A percentile compares a stretch with the other conserved stretches of the same genome.
These are phyloP conservation scores for Pelobates cultripes DNA, from an alignment of 2,797 vertebrate species.

Conservation along the genomic window DNA sequence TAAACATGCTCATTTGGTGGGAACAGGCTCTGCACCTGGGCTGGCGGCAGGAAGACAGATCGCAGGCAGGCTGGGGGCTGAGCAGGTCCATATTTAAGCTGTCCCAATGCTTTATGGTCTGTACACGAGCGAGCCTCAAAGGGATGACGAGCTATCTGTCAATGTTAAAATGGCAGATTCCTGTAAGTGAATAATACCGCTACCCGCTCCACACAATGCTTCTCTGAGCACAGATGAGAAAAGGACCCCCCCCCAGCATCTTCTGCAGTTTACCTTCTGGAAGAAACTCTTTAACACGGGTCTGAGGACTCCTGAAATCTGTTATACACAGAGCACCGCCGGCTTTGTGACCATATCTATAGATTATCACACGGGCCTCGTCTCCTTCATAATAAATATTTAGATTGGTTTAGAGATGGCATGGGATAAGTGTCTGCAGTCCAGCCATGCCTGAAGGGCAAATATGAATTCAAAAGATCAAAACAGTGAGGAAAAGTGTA, in stretches of 20 bases:
- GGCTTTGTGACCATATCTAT: too few species aligned
- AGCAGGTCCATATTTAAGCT: slow-evolving; percentile 94
- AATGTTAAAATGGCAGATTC: slow-evolving; percentile 88
- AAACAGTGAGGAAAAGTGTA: too few species aligned
- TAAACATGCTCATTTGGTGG: slow-evolving; percentile 84
- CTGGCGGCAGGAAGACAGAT: slow-evolving; percentile 76
- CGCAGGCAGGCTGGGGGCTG: slow-evolving; percentile 75
- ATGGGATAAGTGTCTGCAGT: too few species aligned
- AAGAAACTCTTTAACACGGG: too few species aligned
- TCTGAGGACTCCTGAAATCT: too few species aligned
- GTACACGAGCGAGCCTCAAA: slow-evolving; percentile 74
- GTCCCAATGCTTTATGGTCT: slow-evolving; percentile 92
- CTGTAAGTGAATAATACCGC: slow-evolving; percentile 93
- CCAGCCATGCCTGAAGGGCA: too few species aligned
- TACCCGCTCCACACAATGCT: slow-evolving; percentile 75
- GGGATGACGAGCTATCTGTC: slow-evolving; percentile 78
- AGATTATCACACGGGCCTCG: too few species aligned
- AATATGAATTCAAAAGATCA: too few species aligned
- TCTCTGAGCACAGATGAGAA: slow-evolving; percentile 55
- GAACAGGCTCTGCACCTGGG: slow-evolving; percentile 72
- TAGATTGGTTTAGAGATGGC: too few species aligned
- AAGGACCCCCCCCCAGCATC: not conserved
- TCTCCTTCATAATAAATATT: too few species aligned
- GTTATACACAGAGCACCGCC: too few species aligned
- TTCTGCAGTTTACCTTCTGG: not conserved